Evolutionary conservation across 2,113 vertebrate species (phyloP).

Genomic region (Xenotilapia caudafasciata): DNA sequence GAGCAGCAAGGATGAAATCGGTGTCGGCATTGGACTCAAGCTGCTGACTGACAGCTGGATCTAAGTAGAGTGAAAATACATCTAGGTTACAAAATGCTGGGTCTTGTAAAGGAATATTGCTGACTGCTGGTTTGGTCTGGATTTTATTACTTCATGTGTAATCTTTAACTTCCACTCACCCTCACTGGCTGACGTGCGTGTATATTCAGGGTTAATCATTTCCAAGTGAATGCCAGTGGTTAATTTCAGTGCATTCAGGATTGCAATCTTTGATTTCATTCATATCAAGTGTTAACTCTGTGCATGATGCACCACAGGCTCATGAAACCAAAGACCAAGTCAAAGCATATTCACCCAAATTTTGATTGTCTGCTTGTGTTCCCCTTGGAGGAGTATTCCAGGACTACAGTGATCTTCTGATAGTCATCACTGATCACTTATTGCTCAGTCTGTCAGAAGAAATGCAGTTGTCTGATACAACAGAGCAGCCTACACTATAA

Average conservation of each 20-base stretch:
- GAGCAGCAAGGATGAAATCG: not conserved
- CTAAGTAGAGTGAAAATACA: not conserved
- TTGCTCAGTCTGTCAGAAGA: not conserved
- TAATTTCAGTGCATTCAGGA: not conserved
- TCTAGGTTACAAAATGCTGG: not conserved
- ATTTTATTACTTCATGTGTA: not conserved
- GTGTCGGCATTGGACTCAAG: not conserved
- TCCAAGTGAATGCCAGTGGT: not conserved
- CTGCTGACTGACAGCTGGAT: not conserved
- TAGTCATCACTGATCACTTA: not conserved
- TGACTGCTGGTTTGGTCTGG: not conserved
- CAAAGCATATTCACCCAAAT: not conserved
- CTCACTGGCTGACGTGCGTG: not conserved
- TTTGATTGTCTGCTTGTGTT: not conserved
- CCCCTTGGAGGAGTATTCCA: not conserved
- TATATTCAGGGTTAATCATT: not conserved
- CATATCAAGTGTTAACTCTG: not conserved
- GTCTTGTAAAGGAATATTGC: not conserved
- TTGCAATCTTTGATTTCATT: not conserved
- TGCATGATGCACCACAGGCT: not conserved
- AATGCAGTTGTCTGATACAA: not conserved
- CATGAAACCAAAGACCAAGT: not conserved
- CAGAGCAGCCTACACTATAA: not conserved
- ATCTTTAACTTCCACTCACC: conserved; percentile 5
- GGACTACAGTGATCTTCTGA: not conserved